Evolutionary conservation across 2,113 vertebrate genomes (phyloP).

Genomic region (Hydropotes inermis): DNA sequence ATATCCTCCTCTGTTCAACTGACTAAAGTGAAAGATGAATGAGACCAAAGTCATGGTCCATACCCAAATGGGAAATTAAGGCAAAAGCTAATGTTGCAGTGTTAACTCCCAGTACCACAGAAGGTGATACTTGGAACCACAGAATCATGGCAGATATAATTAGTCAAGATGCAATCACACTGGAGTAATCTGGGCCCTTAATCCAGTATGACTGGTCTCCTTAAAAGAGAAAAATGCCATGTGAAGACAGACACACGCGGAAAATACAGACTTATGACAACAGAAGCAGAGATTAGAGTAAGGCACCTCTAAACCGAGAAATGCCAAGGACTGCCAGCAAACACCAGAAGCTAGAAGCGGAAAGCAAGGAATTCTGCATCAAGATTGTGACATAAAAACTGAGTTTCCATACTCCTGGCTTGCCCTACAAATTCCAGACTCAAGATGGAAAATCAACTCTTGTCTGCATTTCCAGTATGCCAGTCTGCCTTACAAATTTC

Average conservation of each 20-base stretch:
- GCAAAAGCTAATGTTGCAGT: neutral
- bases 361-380: neutral
- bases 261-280: neutral
- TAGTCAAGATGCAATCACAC: neutral
- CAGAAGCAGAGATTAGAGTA: neutral
- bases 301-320: neutral
- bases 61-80: neutral
- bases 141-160: neutral
- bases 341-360: neutral
- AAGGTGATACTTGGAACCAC: neutral
- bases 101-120: neutral
- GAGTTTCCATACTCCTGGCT: neutral
- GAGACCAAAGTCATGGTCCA: neutral
- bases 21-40: neutral
- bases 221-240: neutral
- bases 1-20: neutral
- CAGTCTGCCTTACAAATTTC: neutral
- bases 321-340: neutral
- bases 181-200: neutral
- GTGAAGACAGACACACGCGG: neutral
- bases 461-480: neutral
- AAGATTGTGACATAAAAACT: neutral
- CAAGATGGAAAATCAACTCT: neutral
- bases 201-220: neutral
- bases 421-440: neutral